Conservation (phyloP, 2,113 vertebrate species). For the Misgurnus anguillicaudatus region DNA sequence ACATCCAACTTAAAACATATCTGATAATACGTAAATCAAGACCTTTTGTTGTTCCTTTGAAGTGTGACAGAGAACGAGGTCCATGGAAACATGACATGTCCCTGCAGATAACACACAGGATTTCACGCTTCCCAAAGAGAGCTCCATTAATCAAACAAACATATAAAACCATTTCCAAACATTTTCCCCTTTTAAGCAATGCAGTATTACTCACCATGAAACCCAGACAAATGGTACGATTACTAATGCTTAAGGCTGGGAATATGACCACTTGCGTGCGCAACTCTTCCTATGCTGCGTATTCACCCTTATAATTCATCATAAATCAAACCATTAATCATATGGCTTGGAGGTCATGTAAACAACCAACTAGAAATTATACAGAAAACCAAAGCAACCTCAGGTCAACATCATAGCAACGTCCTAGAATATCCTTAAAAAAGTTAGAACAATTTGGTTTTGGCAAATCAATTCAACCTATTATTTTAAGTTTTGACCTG, state of each 20-base stretch:
- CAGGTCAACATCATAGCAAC: not conserved
- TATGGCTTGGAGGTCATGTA: not conserved
- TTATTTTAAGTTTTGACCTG: too few species aligned
- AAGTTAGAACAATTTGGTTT: too few species aligned
- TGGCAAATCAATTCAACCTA: too few species aligned
- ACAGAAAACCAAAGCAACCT: too few species aligned
- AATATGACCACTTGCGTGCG: not conserved
- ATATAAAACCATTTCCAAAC: constrained; percentile 26
- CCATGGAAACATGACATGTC: not conserved
- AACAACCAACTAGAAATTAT: not conserved
- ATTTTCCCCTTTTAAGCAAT: constrained; percentile 4
- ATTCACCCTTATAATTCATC: too few species aligned
- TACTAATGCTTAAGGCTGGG: not conserved
- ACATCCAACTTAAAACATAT: not conserved
- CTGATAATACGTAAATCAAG: not conserved
- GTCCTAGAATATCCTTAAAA: too few species aligned
- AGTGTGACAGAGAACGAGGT: not conserved
- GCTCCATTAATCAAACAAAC: constrained; percentile 37
- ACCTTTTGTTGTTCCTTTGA: not conserved
- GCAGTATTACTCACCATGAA: not conserved
- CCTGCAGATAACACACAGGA: not conserved
- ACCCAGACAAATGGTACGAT: not conserved
- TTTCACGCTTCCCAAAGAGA: constrained; percentile 1
- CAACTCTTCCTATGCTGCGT: not conserved
- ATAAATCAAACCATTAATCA: too few species aligned